Base-by-base conservation (phyloP, 2,888 invertebrate genomes). In the Pocota personata region DNA sequence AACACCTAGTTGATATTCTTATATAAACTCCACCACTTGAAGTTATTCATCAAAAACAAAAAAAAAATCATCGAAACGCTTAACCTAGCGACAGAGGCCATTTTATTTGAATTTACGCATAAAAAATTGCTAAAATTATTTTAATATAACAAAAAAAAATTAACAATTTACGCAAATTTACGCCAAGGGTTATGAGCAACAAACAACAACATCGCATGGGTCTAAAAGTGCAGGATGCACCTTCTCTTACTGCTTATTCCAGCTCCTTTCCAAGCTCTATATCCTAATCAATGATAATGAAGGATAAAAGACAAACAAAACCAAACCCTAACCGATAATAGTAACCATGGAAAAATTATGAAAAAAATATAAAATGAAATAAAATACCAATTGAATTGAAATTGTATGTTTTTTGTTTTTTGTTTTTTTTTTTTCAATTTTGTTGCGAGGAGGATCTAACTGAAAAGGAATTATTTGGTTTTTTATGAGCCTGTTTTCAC, bases 41-140 rank as follows among this genome's bases (percentile, higher is more conserved):
- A 55, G 60, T 78, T 73, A 55, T 66, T 73, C 3, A 57, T 16
- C 10, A 69, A 46, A 21, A 30, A 37, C 50, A 79, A 48, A 48
- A 62, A 79, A 84, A 50, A 16, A 58, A 2, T 4, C 10, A 35
- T 52, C 19, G 14, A 55, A 72, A 64, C 86, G 86, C 86, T 71
- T 82, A 77, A 67, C 76, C 86, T 86, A 82, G 1, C 86, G 16
- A 76, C 86, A 86, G 86, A 86, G 55, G 86, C 82, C 48, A 67
- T 40, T 55, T 60, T 46, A 3, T 27, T 48, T 21, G 0, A 21
- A 48, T 50, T 46, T 86, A 86, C 86, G 86, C 86, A 72, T 55
- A 72, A n/a, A 76, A 71, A 67, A 27, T 16, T 86, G 76, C 76
- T 21, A 64, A 57, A 75, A 57, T 55, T 76, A 52, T 79, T 64